Percentiles rank a stretch among this genome's conserved stretches.
phyloP scores from a whole-genome alignment of 1,140 invertebrate genomes.

The Drosophila sturtevanti region DNA sequence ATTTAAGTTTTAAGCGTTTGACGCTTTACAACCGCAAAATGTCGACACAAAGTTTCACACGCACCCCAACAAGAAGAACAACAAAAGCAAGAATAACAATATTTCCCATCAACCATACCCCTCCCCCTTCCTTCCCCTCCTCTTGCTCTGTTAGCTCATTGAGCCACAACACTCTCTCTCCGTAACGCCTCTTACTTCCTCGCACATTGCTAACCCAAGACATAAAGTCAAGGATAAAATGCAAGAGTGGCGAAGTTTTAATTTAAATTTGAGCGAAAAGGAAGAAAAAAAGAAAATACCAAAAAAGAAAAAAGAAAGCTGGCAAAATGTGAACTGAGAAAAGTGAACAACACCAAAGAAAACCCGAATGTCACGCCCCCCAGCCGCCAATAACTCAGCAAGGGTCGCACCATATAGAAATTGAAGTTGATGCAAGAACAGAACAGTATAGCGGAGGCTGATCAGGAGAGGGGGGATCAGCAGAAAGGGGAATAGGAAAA shows the following conservation, averaged over 20 bases:
- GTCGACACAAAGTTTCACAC: conserved; percentile 72
- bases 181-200: neutral
- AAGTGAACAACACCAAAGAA: conserved; percentile 37
- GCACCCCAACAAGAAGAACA: conserved; percentile 21
- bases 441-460: too few relatives aligned
- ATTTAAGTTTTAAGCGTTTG: conserved; percentile 81
- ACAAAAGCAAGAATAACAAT: conserved; percentile 10
- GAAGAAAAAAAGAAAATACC: conserved; percentile 16
- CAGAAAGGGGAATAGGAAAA: neutral
- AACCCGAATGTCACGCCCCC: conserved; percentile 26
- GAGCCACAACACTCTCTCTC: neutral
- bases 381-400: conserved; percentile 49
- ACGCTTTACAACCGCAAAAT: conserved; percentile 79
- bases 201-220: conserved; percentile 59
- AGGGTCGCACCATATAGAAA: conserved; percentile 25
- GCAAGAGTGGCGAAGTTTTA: conserved; percentile 77
- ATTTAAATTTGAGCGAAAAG: conserved; percentile 70
- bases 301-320: conserved; percentile 13
- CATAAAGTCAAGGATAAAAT: conserved; percentile 80
- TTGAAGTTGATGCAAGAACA: conserved; percentile 31
- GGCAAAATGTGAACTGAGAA: conserved; percentile 40
- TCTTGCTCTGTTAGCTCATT: neutral
- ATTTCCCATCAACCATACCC: neutral
- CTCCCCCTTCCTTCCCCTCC: too few relatives aligned
- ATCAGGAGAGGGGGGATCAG: too few relatives aligned